Evolutionary conservation across 2,888 invertebrate species (phyloP), one percentile per base, ranked within the genome.

Genomic region (Acanthosepion pharaonis): DNA sequence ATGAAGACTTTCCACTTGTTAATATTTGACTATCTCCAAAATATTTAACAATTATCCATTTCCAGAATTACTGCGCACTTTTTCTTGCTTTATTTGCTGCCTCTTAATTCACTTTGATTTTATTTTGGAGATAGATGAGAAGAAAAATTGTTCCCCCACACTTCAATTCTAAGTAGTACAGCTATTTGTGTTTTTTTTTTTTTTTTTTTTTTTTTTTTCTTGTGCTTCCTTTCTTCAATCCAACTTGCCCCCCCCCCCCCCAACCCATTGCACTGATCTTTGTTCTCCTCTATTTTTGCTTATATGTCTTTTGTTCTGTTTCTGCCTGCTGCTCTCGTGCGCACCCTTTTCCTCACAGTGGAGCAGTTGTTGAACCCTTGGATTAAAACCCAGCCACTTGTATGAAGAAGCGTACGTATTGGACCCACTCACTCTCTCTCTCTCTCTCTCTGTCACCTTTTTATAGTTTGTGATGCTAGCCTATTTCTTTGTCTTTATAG

Each of bases 241-340:
- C 78, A 78, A 78, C 11, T 33, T n/a, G n/a, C n/a, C 78, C n/a
- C 42, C 42, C 42, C 42, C n/a, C n/a, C 2, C 42, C 42, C 42
- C 42, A 42, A 2, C 42, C 42, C 42, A 2, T 42, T 42, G 78
- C 78, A 78, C 78, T 20, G 23, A 78, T 33, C 78, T 78, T 78
- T 18, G n/a, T 78, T 78, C 78, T 78, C 78, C 78, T 78, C 78
- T 78, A 78, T 78, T 93, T 93, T 93, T 93, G 93, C 93, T 93
- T 93, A 93, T 93, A 93, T 92, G 49, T 49, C 53, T 53, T 93
- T 93, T 93, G 93, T 93, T 93, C 93, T 93, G 93, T 93, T 93
- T 93, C 28, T 93, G 93, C 93, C 93, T 93, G 93, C 93, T 93
- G 25, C 42, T 42, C 42, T 53, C 51, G 49, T 93, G 93, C 53